Percentiles rank a stretch among this genome's conserved stretches.
Conservation (phyloP, 92 coral and sea anemone species). For the Epizoanthus stellaris region DNA sequence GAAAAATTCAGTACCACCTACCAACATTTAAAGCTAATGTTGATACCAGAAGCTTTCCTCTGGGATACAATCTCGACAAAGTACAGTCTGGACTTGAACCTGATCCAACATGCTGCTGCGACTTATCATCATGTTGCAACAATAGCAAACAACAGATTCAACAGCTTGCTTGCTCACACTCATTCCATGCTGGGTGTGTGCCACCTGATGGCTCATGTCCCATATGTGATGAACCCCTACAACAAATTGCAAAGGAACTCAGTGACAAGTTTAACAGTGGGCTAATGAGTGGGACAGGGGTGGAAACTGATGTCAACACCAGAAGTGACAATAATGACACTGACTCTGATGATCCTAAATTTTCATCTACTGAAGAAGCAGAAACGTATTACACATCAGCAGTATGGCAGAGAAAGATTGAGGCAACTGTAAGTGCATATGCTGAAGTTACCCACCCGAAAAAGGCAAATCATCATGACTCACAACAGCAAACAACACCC, state of each 20-base stretch:
- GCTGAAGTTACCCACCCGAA: too few species aligned
- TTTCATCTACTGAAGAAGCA: conserved; percentile 27
- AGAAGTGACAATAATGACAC: conserved; percentile 14
- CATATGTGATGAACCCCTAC: conserved; percentile 24
- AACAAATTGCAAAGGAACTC: conserved; percentile 34
- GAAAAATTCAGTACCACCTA: neutral
- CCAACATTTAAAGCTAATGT: conserved; percentile 17
- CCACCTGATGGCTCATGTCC: conserved; percentile 9
- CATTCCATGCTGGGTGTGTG: conserved; percentile 13
- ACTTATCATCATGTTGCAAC: conserved; percentile 1
- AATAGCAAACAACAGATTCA: neutral
- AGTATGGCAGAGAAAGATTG: conserved; percentile 4
- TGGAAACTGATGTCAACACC: conserved; percentile 19
- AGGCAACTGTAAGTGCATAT: too few species aligned
- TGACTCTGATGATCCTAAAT: conserved; percentile 2
- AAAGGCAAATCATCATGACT: too few species aligned
- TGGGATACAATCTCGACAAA: conserved; percentile 7
- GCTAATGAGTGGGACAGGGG: conserved; percentile 17
- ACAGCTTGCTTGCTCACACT: conserved; percentile 3
- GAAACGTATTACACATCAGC: conserved; percentile 30
- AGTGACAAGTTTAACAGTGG: conserved; percentile 30
- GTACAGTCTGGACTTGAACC: conserved; percentile 3
- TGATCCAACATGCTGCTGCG: neutral
- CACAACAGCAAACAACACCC: conserved; percentile 1
- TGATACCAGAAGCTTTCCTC: conserved; percentile 14